phyloP scores from a whole-genome alignment of 2,888 invertebrate genomes.

The Dysmachus trigonus region DNA sequence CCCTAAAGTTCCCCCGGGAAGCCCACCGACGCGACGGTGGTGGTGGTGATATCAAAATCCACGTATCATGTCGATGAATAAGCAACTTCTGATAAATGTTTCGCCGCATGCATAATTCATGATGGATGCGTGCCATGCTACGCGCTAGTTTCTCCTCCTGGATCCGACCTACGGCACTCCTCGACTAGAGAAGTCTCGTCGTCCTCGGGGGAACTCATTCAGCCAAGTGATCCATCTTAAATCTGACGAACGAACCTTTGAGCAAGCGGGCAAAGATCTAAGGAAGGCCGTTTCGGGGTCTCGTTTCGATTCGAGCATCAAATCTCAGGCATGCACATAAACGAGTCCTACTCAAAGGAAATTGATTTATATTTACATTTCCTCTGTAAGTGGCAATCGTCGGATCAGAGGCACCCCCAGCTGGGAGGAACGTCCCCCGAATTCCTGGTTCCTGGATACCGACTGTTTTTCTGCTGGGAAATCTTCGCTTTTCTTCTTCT shows the following conservation, averaged over 20 bases:
- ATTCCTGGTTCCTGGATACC: too few species aligned
- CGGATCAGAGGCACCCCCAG: background rate
- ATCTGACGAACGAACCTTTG: background rate
- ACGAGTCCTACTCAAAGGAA: constrained; percentile 2
- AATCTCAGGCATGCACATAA: background rate
- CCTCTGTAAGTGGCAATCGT: background rate
- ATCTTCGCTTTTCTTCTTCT: background rate
- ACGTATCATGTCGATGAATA: constrained; percentile 47
- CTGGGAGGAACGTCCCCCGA: background rate
- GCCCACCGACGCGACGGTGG: background rate
- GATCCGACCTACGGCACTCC: background rate
- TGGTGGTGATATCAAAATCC: background rate
- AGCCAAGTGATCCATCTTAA: constrained; percentile 4
- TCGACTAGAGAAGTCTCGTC: background rate
- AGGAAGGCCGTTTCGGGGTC: background rate
- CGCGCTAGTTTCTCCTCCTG: background rate
- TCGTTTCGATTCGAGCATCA: background rate
- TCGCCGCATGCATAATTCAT: constrained; percentile 48
- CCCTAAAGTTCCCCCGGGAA: background rate
- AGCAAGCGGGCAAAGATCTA: background rate
- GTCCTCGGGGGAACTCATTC: background rate
- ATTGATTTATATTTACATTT: constrained; percentile 35
- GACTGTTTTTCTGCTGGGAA: too few species aligned
- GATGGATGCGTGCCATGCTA: constrained; percentile 6
- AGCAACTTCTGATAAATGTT: constrained; percentile 46